phyloP scores from a whole-genome alignment of 2,797 vertebrate genomes.

The Basileuterus tristriatus region DNA sequence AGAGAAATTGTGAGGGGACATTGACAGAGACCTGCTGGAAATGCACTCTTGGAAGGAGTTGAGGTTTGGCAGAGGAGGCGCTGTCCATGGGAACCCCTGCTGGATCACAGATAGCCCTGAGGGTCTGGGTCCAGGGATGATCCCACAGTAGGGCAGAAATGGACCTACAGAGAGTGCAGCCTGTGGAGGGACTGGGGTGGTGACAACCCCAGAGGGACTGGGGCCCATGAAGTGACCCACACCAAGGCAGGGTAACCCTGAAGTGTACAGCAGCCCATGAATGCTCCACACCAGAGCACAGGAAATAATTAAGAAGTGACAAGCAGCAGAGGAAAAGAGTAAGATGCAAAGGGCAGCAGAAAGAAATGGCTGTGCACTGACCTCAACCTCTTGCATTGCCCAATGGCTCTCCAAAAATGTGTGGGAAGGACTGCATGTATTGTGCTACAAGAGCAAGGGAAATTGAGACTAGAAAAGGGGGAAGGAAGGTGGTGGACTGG shows the following conservation, averaged over 20 bases:
- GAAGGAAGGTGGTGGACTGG: background rate
- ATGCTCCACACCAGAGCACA: background rate
- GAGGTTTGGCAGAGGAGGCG: background rate
- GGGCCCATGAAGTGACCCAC: background rate
- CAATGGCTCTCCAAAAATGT: background rate
- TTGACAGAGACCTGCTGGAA: background rate
- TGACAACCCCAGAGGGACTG: background rate
- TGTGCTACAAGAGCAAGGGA: background rate
- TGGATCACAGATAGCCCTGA: no score
- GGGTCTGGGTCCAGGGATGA: fast-evolving
- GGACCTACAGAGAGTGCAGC: background rate
- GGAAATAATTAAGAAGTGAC: background rate
- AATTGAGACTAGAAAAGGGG: background rate
- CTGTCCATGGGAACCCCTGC: fast-evolving
- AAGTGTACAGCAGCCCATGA: background rate
- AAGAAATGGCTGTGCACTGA: background rate
- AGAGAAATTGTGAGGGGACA: background rate
- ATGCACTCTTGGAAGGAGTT: background rate
- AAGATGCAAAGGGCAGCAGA: background rate
- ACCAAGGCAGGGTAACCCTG: background rate
- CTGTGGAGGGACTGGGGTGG: background rate
- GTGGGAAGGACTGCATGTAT: fast-evolving
- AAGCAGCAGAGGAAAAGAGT: background rate
- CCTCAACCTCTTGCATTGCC: background rate
- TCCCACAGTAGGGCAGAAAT: fast-evolving